Evolutionary conservation across 2,113 vertebrate genomes (phyloP), one percentile per base, ranked within the genome.

Genomic region (Eidolon helvum): DNA sequence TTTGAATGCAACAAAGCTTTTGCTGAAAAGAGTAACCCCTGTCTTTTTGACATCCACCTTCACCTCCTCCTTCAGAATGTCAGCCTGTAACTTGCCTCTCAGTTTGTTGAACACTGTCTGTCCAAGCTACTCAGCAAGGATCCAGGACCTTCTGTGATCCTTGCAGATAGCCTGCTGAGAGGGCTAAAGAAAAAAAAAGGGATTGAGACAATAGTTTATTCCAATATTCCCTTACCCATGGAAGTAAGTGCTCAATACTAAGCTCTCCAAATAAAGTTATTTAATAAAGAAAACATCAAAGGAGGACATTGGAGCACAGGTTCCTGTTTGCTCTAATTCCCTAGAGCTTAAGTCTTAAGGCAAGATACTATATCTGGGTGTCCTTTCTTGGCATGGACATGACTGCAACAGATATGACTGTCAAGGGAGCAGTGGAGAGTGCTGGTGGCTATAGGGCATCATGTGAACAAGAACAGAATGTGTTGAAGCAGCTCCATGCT

Each of bases 211-310:
- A 50, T 45, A 45, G 55, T 78, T 35, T 40, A 86, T 89, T 24
- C 35, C 43, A 65, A 24, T 19, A 5, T 10, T 75, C 12, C 50
- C 38, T 63, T 65, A 90, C 2, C 35, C 53, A 9, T 4, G 12
- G n/a, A 75, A 90, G 26, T 50, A 84, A 28, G 19, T 83, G 12
- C 26, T 92, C 74, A 95, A 66, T 16, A 80, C 16, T 26, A 57
- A 75, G 5, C 65, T 97, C 71, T 91, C 63, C 50, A 84, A 78
- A 69, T 38, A 40, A 55, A 71, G 15, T 7, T 59, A 33, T 43
- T 92, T 87, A 78, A 91, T 57, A 87, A 84, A 57, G 57, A n/a
- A 11, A 15, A 35, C 59, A 92, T 94, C 85, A 87, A 92, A 95
- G 71, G 24, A 86, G 48, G 50, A 79, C 21, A 10, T 4, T 14